Base-by-base conservation (phyloP, 2,797 vertebrate genomes). In the Gobio occitaniae region DNA sequence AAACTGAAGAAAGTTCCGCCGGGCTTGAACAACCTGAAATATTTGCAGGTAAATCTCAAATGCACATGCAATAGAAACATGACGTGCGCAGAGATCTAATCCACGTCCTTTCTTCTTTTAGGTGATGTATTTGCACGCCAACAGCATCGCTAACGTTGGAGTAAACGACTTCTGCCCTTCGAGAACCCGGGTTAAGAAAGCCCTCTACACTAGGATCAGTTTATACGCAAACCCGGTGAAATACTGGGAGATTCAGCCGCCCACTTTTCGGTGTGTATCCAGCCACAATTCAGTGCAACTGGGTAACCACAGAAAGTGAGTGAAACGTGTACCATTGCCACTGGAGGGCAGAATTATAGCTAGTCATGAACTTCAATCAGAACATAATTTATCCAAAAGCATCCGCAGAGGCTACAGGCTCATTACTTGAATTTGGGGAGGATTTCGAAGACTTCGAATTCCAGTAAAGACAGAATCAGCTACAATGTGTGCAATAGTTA, bases 91-190 rank as follows among this genome's bases (percentile, higher is more conserved):
- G 48, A 13, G 15, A 12, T 69, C 7, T 82, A n/a, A 83, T 50
- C n/a, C 77, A 77, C 82, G 56, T 4, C 82, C 3, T 47, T 80
- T 91, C 77, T 88, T 56, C 86, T 74, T 86, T 89, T 92, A 99
- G 98, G 96, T 98, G 38, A 92, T 99, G 78, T 99, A 96, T 91
- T 97, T 99, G 78, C 98, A 99, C 85, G 95, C 93, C 59, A 99
- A 99, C 91, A 97, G 96, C 71, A 99, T 99, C 88, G 91, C 89
- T 70, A 96, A 91, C 21, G 96, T 99, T 89, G 98, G 96, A 86
- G 93, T 97, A 91, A 97, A 99, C n/a, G 98, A 99, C 88, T 99
- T 99, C 94, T 99, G 98, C 47, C 97, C 98, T 16, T 90, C 85
- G 0, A 92, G 90, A 65, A 59, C 91, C 10, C 93, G 93, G 77